Conservation (phyloP, 1,140 invertebrate genomes). For the Papilio polytes region DNA sequence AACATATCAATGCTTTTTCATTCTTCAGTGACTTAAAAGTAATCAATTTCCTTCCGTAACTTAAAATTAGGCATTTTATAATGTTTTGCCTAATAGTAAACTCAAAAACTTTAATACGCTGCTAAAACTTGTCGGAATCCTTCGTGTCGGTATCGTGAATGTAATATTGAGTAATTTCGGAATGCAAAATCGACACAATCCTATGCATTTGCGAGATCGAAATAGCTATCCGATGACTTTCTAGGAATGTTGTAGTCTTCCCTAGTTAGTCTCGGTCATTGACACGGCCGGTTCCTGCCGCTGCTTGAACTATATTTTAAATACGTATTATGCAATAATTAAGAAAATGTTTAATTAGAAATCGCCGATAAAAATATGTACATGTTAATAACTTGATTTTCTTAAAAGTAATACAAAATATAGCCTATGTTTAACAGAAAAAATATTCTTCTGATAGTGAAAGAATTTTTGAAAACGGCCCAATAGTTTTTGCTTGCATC, state of each 20-base stretch:
- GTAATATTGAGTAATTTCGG: constrained; percentile 28
- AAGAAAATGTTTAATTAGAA: no score
- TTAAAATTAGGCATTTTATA: not conserved
- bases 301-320: constrained; percentile 30
- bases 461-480: no score
- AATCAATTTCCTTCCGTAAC: not conserved
- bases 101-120: no score
- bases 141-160: not conserved
- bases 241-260: constrained; percentile 42
- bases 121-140: constrained; percentile 17
- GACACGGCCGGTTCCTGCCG: constrained; percentile 30
- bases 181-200: constrained; percentile 40
- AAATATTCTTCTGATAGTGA: no score
- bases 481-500: no score
- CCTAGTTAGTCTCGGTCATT: constrained; percentile 38
- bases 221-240: constrained; percentile 40
- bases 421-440: no score
- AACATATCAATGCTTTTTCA: no score
- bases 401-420: no score
- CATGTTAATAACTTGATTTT: no score
- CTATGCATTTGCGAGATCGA: constrained; percentile 39
- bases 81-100: not conserved
- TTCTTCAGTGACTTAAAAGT: no score
- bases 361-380: no score
- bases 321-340: constrained; percentile 12